Conservation (phyloP, 2,888 invertebrate genomes). For the Acleris holmiana region DNA sequence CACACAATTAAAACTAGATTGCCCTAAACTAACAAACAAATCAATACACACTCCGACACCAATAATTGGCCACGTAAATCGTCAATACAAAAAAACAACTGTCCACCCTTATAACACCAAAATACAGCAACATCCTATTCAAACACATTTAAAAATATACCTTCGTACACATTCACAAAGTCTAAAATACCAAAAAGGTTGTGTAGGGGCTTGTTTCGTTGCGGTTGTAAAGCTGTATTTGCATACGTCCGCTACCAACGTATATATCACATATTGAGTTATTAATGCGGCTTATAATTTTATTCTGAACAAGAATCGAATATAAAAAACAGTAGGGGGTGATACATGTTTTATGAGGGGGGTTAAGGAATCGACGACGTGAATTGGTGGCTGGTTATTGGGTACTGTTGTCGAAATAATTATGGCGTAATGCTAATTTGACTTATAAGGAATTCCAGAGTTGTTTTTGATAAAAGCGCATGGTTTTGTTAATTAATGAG, state of each 20-base stretch:
- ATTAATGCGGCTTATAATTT: constrained; percentile 75
- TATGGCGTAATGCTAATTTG: constrained; percentile 4
- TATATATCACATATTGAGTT: constrained; percentile 73
- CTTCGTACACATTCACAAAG: no score
- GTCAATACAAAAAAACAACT: constrained; percentile 45
- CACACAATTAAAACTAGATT: background rate
- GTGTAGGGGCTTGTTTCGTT: no score
- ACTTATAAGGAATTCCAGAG: constrained; percentile 34
- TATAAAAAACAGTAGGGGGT: constrained; percentile 81
- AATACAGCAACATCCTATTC: no score
- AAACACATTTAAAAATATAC: no score
- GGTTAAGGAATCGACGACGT: constrained; percentile 60
- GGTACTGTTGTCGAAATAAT: constrained; percentile 41
- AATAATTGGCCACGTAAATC: constrained; percentile 65
- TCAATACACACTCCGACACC: constrained; percentile 27
- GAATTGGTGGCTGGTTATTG: constrained; percentile 45
- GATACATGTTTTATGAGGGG: constrained; percentile 65
- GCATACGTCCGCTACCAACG: constrained; percentile 62
- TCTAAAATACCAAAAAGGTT: no score
- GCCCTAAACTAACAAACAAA: constrained; percentile 32
- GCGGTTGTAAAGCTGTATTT: constrained; percentile 39
- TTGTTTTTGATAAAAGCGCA: no score
- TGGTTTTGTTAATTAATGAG: no score
- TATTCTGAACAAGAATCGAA: constrained; percentile 73
- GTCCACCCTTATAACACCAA: no score